These are phyloP conservation scores for Luperina nickerlii DNA, from an alignment of 2,888 invertebrate genomes.

Conservation along the genomic window DNA sequence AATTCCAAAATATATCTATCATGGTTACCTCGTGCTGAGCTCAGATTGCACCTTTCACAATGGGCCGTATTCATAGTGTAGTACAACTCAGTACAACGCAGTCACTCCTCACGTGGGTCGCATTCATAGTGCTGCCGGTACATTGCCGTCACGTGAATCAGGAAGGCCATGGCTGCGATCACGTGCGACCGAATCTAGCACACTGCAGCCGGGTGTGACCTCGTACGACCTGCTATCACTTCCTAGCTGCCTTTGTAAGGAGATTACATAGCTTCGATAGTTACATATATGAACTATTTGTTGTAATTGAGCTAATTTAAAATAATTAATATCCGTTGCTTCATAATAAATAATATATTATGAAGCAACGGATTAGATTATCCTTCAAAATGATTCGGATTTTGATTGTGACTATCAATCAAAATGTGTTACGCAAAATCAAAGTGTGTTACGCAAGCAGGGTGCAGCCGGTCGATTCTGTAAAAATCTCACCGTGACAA, in stretches of 20 bases:
- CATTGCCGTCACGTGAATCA: slow-evolving; percentile 31
- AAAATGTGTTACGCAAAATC: too few relatives aligned
- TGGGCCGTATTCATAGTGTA: background rate
- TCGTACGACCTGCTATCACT: slow-evolving; percentile 29
- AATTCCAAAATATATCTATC: background rate
- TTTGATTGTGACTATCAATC: too few relatives aligned
- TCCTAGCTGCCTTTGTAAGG: slow-evolving; percentile 29
- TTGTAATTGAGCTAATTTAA: slow-evolving; percentile 2
- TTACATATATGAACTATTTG: background rate
- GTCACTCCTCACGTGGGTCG: background rate
- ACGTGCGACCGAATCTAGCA: slow-evolving; percentile 52
- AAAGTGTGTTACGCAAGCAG: too few relatives aligned
- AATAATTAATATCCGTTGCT: too few relatives aligned
- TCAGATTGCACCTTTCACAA: background rate
- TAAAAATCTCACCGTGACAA: too few relatives aligned
- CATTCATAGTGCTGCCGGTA: slow-evolving; percentile 6
- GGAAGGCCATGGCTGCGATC: slow-evolving; percentile 36
- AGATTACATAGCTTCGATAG: slow-evolving; percentile 13
- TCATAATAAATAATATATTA: too few relatives aligned
- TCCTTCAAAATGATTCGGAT: too few relatives aligned
- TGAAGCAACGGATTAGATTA: too few relatives aligned
- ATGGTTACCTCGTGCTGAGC: background rate
- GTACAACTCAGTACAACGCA: too few relatives aligned
- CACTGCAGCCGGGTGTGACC: slow-evolving; percentile 33
- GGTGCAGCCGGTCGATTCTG: too few relatives aligned